Evolutionary conservation across 2,888 invertebrate genomes (phyloP), one percentile per base, ranked within the genome.

Genomic region (Cabera pusaria): DNA sequence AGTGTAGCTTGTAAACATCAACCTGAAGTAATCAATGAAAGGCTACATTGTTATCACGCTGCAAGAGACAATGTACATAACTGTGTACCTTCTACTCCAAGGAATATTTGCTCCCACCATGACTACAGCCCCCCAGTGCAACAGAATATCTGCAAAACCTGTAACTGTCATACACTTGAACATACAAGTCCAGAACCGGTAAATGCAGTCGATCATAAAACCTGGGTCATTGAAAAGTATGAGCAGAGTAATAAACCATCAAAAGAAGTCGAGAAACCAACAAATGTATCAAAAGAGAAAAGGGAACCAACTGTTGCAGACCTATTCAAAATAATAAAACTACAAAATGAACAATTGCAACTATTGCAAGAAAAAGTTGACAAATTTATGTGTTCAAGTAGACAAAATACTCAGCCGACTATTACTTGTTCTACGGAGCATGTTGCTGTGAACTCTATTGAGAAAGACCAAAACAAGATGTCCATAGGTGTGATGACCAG

Each of bases 401-500:
- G 65, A 29, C 62, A 60, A 23, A 65, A 62, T 34, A 56, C 54
- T 27, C 62, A 55, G 16, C 65, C 63, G 8, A 45, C 64, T 6
- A 64, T 76, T 42, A 76, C 72, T 25, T 72, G 59, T 49, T 60
- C 71, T 6, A 64, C 70, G 1, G 75, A 81, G 41, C 75, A 79
- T 44, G 68, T 79, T 2, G 60, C 75, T 24, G 46, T 85, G 49
- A 62, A 73, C 67, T 58, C 68, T 55, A 68, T 55, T 69, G 72
- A 77, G 69, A 72, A 71, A 42, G 78, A 72, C 45, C 72, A 70
- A 38, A 90, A 77, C 55, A 93, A 90, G 73, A 91, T 93, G 58
- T 93, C 93, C 0, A 92, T 93, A 33, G 93, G 93, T 38, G 91
- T 93, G 1, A 93, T 93, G 92, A 93, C 93, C 1, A 93, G 93